Evolutionary conservation across 2,113 vertebrate species (phyloP).

Genomic region (Natator depressus): DNA sequence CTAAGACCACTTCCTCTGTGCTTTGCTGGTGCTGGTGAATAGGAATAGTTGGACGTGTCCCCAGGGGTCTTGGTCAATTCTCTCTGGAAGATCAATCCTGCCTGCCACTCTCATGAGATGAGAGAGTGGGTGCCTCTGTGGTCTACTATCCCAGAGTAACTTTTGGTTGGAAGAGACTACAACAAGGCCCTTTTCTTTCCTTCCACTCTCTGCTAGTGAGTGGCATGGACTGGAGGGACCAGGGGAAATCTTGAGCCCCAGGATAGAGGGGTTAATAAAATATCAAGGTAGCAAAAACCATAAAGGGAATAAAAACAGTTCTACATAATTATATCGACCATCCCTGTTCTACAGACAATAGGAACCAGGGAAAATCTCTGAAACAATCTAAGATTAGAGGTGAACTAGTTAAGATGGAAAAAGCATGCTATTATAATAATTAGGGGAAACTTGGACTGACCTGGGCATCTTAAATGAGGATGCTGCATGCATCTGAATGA

Average conservation of each 20-base stretch:
- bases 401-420: constrained; percentile 22
- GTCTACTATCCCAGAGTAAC: background rate
- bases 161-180: constrained; percentile 20
- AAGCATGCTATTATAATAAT: constrained; percentile 51
- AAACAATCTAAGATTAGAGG: background rate
- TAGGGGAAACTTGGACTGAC: constrained; percentile 20
- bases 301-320: background rate
- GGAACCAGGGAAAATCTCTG: constrained; percentile 33
- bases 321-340: constrained; percentile 50
- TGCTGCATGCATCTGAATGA: constrained; percentile 38
- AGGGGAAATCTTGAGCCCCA: background rate
- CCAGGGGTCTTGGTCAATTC: background rate
- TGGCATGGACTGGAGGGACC: background rate
- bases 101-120: background rate
- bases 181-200: background rate
- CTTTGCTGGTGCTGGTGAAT: background rate
- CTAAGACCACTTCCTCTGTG: background rate
- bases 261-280: constrained; percentile 4
- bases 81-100: background rate
- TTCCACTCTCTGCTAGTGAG: background rate
- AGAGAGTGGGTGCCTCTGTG: background rate
- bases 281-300: constrained; percentile 29
- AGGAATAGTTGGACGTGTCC: background rate
- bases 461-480: constrained; percentile 53
- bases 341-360: background rate